Percentiles rank a stretch among this genome's conserved stretches.
phyloP scores from a whole-genome alignment of 2,113 vertebrate species.

The Columba livia region DNA sequence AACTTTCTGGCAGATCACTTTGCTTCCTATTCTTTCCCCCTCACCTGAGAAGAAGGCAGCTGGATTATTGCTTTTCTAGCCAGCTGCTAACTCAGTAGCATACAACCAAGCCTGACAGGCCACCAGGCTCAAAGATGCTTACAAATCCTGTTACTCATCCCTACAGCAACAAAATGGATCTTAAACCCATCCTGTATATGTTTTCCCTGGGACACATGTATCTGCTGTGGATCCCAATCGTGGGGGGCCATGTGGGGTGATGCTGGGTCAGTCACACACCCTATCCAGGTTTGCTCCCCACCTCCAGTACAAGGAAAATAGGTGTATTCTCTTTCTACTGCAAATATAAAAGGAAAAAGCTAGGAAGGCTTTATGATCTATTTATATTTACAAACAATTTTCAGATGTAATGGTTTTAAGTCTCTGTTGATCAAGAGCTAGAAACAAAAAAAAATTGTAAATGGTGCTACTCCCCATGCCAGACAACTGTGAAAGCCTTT shows the following conservation, averaged over 20 bases:
- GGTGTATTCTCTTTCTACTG: background rate
- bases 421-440: background rate
- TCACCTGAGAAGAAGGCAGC: background rate
- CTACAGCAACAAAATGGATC: background rate
- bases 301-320: background rate
- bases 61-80: background rate
- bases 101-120: background rate
- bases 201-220: background rate
- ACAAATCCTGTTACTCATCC: background rate
- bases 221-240: background rate
- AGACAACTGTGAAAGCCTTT: background rate
- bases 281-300: background rate
- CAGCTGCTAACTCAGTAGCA: background rate
- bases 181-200: background rate
- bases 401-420: background rate
- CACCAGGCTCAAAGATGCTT: background rate
- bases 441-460: background rate
- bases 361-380: background rate
- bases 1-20: background rate
- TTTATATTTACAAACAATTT: background rate
- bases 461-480: background rate
- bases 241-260: rapidly evolving
- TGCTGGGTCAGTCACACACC: background rate
- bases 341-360: background rate
- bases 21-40: background rate